Evolutionary conservation across 1,140 invertebrate genomes (phyloP), one percentile per base, ranked within the genome.

Genomic region (Drosophila guanche): DNA sequence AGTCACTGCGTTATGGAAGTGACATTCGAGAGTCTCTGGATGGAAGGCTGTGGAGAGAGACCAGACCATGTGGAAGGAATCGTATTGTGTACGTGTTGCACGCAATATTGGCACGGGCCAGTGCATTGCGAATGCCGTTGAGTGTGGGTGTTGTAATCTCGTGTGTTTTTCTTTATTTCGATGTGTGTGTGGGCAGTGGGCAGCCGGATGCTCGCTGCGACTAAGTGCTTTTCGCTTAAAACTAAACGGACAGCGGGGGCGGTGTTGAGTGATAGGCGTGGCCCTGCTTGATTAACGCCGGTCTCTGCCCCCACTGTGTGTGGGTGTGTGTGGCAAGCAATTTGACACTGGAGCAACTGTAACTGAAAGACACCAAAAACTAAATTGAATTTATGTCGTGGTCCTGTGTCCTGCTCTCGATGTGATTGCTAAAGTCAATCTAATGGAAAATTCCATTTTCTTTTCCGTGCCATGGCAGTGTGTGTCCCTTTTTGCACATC

Each of bases 371-470:
- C 22, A 42, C 43, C 50, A 51, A 63, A 51, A 56, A 48, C 45
- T 51, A 69, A 86, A 80, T 86, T 76, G 72, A 86, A 86, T 85
- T 85, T 86, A 86, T 85, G 81, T 59, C 10, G 10, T 4, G 10
- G 10, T 12, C 33, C 33, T 37, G 3, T 20, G 33, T 37, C 8
- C 29, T 10, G 29, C 7, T 6, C 33, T 48, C 46, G 52, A 76
- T 85, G 63, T 68, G 80, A 80, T 72, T 79, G 62, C 60, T 37
- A 77, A 74, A 86, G 57, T 54, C 80, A 85, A 86, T 85, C 56
- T 74, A 85, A 81, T 86, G 81, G 81, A 85, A 85, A 81, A 81
- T 86, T 74, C 60, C 33, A 77, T 81, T 81, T 71, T 68, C 45
- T 22, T 12, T 56, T 12, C 33, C 10, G 0, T 12, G 10, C 33